phyloP scores from a whole-genome alignment of 2,113 vertebrate species.

The Ammodytes marinus region DNA sequence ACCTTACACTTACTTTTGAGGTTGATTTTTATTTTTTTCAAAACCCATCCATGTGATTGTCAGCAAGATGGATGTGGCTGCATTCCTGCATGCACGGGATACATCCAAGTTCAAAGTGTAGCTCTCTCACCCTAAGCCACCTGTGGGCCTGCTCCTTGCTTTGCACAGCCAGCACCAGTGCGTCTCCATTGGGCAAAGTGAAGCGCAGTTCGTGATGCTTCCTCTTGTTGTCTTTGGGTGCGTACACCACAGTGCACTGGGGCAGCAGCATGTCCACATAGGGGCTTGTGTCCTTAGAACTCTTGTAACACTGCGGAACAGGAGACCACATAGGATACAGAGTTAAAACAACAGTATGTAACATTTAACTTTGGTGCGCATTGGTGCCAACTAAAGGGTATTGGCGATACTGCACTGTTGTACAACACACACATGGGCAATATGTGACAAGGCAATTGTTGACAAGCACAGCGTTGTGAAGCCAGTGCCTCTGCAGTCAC shows the following conservation, averaged over 20 bases:
- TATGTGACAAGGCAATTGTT: too few species aligned
- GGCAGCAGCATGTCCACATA: conserved; percentile 90
- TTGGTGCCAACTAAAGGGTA: too few species aligned
- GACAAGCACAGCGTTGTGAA: too few species aligned
- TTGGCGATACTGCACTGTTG: too few species aligned
- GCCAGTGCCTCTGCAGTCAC: too few species aligned
- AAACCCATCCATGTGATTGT: conserved; percentile 6
- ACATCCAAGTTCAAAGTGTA: background rate
- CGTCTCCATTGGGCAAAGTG: conserved; percentile 90
- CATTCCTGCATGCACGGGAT: background rate
- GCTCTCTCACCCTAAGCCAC: conserved; percentile 91
- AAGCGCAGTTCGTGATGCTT: conserved; percentile 97
- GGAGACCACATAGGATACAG: background rate
- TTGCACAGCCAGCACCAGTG: conserved; percentile 93
- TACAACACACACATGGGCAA: too few species aligned
- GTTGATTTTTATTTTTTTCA: background rate
- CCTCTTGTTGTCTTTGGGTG: conserved; percentile 94
- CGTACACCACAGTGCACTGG: conserved; percentile 89
- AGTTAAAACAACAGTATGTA: too few species aligned
- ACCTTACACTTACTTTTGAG: background rate
- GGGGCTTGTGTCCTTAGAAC: conserved; percentile 93
- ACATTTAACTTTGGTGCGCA: too few species aligned
- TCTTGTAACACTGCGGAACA: conserved; percentile 93
- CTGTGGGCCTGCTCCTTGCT: conserved; percentile 97
- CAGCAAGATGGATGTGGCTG: background rate